Conservation (phyloP, 2,113 vertebrate genomes). For the Salvator merianae region DNA sequence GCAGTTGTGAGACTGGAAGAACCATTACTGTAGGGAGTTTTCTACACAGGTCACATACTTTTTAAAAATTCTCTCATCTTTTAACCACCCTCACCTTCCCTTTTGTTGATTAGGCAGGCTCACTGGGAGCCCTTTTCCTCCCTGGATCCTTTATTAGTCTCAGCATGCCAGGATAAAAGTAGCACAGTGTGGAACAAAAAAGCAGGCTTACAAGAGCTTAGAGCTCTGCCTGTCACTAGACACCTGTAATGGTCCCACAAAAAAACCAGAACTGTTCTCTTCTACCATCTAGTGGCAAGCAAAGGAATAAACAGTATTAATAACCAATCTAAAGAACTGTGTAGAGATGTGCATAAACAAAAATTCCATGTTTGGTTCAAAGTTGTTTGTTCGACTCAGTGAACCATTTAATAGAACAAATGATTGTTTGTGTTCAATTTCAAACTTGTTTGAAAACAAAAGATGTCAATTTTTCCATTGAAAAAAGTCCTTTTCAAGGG, state of each 20-base stretch:
- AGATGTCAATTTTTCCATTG: too few relatives aligned
- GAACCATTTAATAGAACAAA: too few relatives aligned
- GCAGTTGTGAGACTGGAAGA: not conserved
- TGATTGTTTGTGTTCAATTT: too few relatives aligned
- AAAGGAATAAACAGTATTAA: not conserved
- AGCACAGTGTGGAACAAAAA: not conserved
- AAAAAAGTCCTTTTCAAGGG: too few relatives aligned
- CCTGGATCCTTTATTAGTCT: not conserved
- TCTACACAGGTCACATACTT: not conserved
- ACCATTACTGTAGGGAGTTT: not conserved
- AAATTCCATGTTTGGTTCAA: too few relatives aligned
- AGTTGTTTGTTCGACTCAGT: too few relatives aligned
- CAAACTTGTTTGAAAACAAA: too few relatives aligned
- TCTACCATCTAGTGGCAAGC: not conserved
- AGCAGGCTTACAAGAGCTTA: not conserved
- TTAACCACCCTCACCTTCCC: too few relatives aligned
- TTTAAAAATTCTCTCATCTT: not conserved
- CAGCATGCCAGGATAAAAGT: not conserved
- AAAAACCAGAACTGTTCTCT: not conserved
- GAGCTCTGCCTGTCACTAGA: accelerated
- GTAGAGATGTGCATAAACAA: too few relatives aligned
- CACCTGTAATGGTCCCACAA: not conserved
- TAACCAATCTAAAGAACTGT: not conserved
- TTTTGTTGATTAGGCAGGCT: not conserved
- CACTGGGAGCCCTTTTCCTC: not conserved